phyloP scores from a whole-genome alignment of 1,140 invertebrate genomes.

The Drosophila mojavensis region DNA sequence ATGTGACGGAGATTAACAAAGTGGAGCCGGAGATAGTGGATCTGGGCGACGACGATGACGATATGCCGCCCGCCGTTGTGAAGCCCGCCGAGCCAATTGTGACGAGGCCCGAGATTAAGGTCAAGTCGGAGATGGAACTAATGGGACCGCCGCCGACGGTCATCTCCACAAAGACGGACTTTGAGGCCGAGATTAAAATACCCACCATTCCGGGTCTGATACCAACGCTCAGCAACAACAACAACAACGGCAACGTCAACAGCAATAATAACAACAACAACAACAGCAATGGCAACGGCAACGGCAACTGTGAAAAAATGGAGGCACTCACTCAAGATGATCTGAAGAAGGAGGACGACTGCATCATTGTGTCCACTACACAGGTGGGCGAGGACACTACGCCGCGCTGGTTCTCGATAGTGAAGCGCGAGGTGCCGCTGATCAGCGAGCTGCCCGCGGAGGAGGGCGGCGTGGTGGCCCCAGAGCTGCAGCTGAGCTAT shows the following conservation, averaged over 20 bases:
- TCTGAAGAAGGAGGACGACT: conserved; percentile 78
- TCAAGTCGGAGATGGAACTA: conserved; percentile 72
- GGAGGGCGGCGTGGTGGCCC: conserved; percentile 52
- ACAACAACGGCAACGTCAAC: conserved; percentile 19
- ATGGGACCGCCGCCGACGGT: conserved; percentile 70
- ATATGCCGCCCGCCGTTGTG: conserved; percentile 27
- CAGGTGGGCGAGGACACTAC: conserved; percentile 53
- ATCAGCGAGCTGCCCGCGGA: conserved; percentile 67
- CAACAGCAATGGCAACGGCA: conserved; percentile 34
- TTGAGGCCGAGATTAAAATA: conserved; percentile 78
- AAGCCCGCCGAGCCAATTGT: conserved; percentile 17
- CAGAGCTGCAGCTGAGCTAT: conserved; percentile 63
- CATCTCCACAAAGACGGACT: conserved; percentile 75
- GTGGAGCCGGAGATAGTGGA: conserved; percentile 79
- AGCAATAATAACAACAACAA: conserved; percentile 28
- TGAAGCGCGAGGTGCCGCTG: conserved; percentile 77
- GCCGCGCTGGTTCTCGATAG: conserved; percentile 86
- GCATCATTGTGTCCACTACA: conserved; percentile 72
- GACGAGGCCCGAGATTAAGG: conserved; percentile 65
- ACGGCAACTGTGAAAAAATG: conserved; percentile 78
- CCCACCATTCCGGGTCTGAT: conserved; percentile 70
- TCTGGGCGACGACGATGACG: conserved; percentile 77
- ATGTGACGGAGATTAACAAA: conserved; percentile 76
- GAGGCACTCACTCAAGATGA: conserved; percentile 61
- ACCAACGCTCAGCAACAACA: conserved; percentile 57